Evolutionary conservation across 2,888 invertebrate species (phyloP), one percentile per base, ranked within the genome.

Genomic region (Melinopterus prodromus): DNA sequence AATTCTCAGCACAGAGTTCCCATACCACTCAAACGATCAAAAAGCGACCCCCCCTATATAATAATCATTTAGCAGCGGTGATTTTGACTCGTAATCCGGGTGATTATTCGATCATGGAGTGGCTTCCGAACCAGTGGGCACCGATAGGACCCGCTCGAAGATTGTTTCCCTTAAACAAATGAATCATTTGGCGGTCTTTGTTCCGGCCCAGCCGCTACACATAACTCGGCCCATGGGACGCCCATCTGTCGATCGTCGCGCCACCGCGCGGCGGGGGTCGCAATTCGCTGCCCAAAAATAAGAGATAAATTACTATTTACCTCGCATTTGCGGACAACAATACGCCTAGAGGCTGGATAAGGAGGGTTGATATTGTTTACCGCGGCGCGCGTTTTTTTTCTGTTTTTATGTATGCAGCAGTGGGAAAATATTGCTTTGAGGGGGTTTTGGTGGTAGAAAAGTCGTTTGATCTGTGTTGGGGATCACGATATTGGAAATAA

Each of bases 231-330:
- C 53, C 53, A 4, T 53, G 53, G 12, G 53, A 53, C 53, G 53
- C 53, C 74, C 74, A 74, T 74, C 74, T 74, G 74, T 35, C 74
- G 74, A 74, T n/a, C n/a, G 15, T 6, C 74, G 37, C 35, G 35
- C 74, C 26, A 74, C 36, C n/a, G n/a, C 74, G 35, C 74, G 35
- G 35, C 74, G 74, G 74, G 74, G 37, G 37, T 35, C 74, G 35
- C 9, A 6, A 37, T 14, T 74, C 37, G 74, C 37, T 74, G 74
- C n/a, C 37, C 74, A 74, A 35, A 74, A 74, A 74, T 74, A 74
- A 74, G 74, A 37, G 74, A 74, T 74, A 74, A 74, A 74, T 74
- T 74, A 74, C 36, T 74, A 74, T 74, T 74, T 74, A 74, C 74
- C 9, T 37, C 36, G 37, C 37, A 15, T 36, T 16, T 35, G 7